Evolutionary conservation across 2,797 vertebrate genomes (phyloP).

Genomic region (Sebastes cheni): DNA sequence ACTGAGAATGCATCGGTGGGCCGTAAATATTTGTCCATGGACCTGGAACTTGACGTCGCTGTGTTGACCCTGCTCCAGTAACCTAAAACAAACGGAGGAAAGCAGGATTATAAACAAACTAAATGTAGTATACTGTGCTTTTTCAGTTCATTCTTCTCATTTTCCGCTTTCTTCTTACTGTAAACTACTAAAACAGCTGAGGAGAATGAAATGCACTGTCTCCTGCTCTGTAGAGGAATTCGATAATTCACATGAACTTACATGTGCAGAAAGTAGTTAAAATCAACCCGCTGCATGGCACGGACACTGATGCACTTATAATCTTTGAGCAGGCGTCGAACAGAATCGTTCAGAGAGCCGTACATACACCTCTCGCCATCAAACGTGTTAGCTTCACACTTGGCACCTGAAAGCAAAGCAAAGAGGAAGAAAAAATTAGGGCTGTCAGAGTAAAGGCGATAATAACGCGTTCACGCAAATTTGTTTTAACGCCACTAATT

Average conservation of each 20-base stretch:
- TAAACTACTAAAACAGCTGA: background rate
- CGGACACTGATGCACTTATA: conserved; percentile 93
- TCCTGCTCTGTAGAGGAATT: background rate
- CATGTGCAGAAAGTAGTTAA: conserved; percentile 92
- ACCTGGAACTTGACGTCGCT: conserved; percentile 93
- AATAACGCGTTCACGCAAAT: no score
- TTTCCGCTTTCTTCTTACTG: background rate
- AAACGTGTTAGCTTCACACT: conserved; percentile 97
- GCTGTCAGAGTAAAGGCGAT: no score
- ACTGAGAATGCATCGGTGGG: conserved; percentile 91
- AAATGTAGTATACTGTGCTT: background rate
- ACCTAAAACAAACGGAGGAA: conserved; percentile 70
- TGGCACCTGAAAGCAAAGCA: conserved; percentile 84
- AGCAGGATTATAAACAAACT: background rate
- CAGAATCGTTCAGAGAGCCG: conserved; percentile 90
- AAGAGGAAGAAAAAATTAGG: background rate
- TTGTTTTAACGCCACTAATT: no score
- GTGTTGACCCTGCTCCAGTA: conserved; percentile 92
- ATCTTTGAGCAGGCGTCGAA: conserved; percentile 90
- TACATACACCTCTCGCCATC: conserved; percentile 95
- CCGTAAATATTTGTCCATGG: conserved; percentile 91
- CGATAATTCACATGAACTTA: conserved; percentile 66
- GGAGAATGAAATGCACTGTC: background rate
- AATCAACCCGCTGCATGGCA: conserved; percentile 91
- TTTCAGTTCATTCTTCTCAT: background rate